Base-by-base conservation (phyloP, 2,113 vertebrate species). In the Caretta caretta region DNA sequence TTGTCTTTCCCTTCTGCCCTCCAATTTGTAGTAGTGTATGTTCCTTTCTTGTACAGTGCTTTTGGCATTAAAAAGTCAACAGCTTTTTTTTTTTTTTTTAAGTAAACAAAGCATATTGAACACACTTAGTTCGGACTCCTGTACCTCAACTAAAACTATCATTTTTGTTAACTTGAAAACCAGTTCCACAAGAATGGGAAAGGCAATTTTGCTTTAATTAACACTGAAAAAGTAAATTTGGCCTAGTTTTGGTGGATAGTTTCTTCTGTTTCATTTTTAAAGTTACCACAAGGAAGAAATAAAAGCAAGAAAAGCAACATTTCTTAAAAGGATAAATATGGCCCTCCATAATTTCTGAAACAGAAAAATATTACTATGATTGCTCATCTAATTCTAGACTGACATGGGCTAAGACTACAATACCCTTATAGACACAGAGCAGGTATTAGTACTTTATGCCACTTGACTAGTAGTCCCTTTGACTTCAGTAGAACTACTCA, bases 61-160 rank as follows among this genome's bases (percentile, higher is more conserved):
- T 54, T 78, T 80, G 38, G 14, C 89, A 93, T 59, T 1, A 76
- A 27, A 92, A 92, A 95, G 83, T 49, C 65, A 2, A 20, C 10
- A 6, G 38, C 19, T 56, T 1, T 1, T 9, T 50, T 46, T 57
- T 94, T 80, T 54, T 50, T 57, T 83, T 88, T 49, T 0, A 0
- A 91, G 75, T 12, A 25, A 89, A 11, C 72, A 92, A 89, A 35
- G n/a, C 80, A 88, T 92, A 84, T 31, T 29, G 10, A 80, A 90
- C 93, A 59, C 92, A 87, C 3, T 35, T 79, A 89, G 16, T 79
- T 85, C 46, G 46, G 12, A 65, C 38, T 93, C 83, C 94, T 53
- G 78, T 78, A 95, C 88, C 88, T 86, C 59, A 86, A 92, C 13
- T 38, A 95, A 96, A 97, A 92, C 17, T 48, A 96, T 2, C 56